These are phyloP conservation scores for Sialis lutaria DNA, from an alignment of 2,888 invertebrate species.

Conservation along the genomic window DNA sequence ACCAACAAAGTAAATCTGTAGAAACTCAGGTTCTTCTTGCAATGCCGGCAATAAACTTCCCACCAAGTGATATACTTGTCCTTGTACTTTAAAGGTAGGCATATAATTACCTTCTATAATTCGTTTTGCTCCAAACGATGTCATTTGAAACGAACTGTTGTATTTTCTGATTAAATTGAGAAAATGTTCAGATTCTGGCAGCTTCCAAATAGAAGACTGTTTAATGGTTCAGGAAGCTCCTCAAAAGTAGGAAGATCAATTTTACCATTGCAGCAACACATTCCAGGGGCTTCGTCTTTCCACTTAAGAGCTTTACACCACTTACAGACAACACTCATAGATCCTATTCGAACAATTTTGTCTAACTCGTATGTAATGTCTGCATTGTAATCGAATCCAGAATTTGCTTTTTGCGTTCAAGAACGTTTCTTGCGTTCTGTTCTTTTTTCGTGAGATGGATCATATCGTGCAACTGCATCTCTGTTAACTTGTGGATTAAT, in stretches of 20 bases:
- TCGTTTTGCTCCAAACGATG: slow-evolving; percentile 7
- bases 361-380: background rate
- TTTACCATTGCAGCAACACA: slow-evolving; percentile 12
- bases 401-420: background rate
- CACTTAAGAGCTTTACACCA: slow-evolving; percentile 9
- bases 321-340: background rate
- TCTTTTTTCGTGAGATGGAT: background rate
- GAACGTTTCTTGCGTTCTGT: background rate
- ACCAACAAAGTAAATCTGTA: background rate
- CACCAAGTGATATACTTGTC: slow-evolving; percentile 12
- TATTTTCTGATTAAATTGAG: too few relatives aligned
- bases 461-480: background rate
- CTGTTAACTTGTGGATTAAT: background rate
- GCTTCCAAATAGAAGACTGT: slow-evolving; percentile 6
- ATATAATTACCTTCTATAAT: slow-evolving; percentile 4
- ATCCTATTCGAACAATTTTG: background rate
- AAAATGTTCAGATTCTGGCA: slow-evolving; percentile 1
- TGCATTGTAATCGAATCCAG: background rate
- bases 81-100: slow-evolving; percentile 10
- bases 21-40: slow-evolving; percentile 8
- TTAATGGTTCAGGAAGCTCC: slow-evolving; percentile 9
- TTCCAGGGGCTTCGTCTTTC: slow-evolving; percentile 7
- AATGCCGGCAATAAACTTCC: slow-evolving; percentile 8
- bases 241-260: slow-evolving; percentile 9
- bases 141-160: slow-evolving; percentile 1